These are phyloP conservation scores for Lathronympha strigana DNA, from an alignment of 2,888 invertebrate species.

Conservation along the genomic window DNA sequence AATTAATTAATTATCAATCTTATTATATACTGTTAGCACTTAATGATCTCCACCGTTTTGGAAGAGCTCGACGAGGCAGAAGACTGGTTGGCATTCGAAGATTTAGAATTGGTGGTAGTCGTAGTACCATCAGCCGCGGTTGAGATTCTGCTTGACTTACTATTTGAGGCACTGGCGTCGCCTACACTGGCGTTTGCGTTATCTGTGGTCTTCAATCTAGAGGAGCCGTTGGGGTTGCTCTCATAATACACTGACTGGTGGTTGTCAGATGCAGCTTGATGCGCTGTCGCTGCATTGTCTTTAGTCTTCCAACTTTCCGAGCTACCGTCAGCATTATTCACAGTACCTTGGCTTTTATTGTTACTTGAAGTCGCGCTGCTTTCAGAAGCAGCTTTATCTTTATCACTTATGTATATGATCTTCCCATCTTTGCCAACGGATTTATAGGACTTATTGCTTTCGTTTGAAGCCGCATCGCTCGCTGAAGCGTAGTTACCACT, in stretches of 20 bases:
- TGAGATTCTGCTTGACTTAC: not conserved
- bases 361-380: not conserved
- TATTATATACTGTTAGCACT: not conserved
- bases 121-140: not conserved
- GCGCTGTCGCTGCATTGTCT: not conserved
- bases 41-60: not conserved
- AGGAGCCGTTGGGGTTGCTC: not conserved
- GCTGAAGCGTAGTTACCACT: not conserved
- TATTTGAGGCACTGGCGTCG: not conserved
- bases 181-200: not conserved
- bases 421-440: not conserved
- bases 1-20: no score
- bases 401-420: not conserved
- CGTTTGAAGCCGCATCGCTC: not conserved
- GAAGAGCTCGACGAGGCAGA: constrained; percentile 6
- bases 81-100: not conserved
- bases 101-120: not conserved
- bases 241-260: not conserved
- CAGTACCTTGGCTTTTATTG: not conserved
- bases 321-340: not conserved
- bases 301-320: not conserved
- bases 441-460: not conserved
- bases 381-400: not conserved
- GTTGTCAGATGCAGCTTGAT: not conserved
- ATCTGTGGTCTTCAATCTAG: not conserved